Evolutionary conservation across 2,113 vertebrate species (phyloP).

Genomic region (Seriola aureovittata): DNA sequence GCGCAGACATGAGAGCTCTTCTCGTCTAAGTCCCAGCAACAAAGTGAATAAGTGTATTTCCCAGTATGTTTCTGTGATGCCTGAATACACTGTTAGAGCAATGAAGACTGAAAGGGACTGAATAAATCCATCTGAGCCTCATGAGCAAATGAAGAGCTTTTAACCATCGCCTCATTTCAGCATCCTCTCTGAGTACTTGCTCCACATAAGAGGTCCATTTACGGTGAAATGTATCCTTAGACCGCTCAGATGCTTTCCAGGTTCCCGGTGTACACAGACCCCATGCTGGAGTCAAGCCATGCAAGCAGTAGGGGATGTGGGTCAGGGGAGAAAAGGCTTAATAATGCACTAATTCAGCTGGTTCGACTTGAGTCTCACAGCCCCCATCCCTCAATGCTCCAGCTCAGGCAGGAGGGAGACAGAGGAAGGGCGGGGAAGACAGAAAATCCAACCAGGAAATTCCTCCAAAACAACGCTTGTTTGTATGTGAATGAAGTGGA

Average conservation of each 20-base stretch:
- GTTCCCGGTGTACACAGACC: slow-evolving; percentile 24
- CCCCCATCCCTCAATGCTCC: background rate
- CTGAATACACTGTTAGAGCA: background rate
- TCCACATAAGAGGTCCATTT: slow-evolving; percentile 59
- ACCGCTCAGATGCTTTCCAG: slow-evolving; percentile 29
- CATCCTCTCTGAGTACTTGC: background rate
- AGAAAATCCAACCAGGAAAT: slow-evolving; percentile 54
- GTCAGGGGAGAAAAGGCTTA: slow-evolving; percentile 50
- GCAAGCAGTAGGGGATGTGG: slow-evolving; percentile 53
- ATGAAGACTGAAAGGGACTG: slow-evolving; percentile 22
- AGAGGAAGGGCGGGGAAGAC: slow-evolving; percentile 43
- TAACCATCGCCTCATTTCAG: slow-evolving; percentile 47
- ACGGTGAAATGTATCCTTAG: slow-evolving; percentile 53
- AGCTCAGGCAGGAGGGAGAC: slow-evolving; percentile 31
- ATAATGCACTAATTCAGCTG: slow-evolving; percentile 70
- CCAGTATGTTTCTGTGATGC: no score
- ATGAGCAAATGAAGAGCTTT: slow-evolving; percentile 53
- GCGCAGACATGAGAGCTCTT: no score
- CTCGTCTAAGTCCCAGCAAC: no score
- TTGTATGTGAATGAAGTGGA: slow-evolving; percentile 67
- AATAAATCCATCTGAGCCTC: slow-evolving; percentile 9
- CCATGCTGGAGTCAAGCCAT: slow-evolving; percentile 47
- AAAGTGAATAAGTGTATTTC: no score
- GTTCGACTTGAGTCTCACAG: slow-evolving; percentile 29
- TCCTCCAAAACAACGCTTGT: slow-evolving; percentile 59